These are phyloP conservation scores for Sorex maritimensis DNA, from an alignment of 2,797 vertebrate species.

Conservation along the genomic window DNA sequence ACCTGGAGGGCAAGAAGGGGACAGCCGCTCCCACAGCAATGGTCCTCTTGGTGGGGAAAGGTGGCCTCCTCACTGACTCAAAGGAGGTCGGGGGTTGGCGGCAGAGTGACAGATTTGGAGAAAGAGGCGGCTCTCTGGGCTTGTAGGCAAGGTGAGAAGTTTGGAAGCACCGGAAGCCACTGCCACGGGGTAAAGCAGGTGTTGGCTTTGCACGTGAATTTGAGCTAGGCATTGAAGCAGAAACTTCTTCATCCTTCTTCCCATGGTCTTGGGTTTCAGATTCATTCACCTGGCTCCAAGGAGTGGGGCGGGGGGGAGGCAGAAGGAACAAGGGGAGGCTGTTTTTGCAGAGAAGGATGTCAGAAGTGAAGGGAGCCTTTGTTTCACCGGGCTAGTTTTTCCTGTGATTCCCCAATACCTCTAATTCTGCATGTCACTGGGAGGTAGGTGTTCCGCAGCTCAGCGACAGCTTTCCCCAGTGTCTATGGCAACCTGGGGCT, in stretches of 20 bases:
- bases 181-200: not conserved
- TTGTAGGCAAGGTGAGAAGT: not conserved
- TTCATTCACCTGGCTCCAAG: conserved; percentile 28
- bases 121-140: too few species aligned
- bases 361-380: conserved; percentile 72
- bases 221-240: not conserved
- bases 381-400: conserved; percentile 72
- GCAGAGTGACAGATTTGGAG: not conserved
- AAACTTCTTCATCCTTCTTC: conserved; percentile 12
- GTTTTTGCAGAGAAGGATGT: conserved; percentile 45
- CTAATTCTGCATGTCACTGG: conserved; percentile 76
- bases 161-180: not conserved
- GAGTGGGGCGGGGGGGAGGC: not conserved
- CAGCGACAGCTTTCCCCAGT: conserved; percentile 65
- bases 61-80: not conserved
- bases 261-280: conserved; percentile 9
- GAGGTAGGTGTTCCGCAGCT: conserved; percentile 50
- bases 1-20: not conserved
- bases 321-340: not conserved
- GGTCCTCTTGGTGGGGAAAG: not conserved
- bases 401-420: conserved; percentile 75
- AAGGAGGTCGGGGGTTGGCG: not conserved
- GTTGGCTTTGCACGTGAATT: not conserved
- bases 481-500: conserved; percentile 79
- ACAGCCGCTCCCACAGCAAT: not conserved